Percentiles rank a stretch among this genome's conserved stretches.
These are phyloP conservation scores for Urosaurus nigricauda DNA, from an alignment of 2,797 vertebrate genomes.

Conservation along the genomic window DNA sequence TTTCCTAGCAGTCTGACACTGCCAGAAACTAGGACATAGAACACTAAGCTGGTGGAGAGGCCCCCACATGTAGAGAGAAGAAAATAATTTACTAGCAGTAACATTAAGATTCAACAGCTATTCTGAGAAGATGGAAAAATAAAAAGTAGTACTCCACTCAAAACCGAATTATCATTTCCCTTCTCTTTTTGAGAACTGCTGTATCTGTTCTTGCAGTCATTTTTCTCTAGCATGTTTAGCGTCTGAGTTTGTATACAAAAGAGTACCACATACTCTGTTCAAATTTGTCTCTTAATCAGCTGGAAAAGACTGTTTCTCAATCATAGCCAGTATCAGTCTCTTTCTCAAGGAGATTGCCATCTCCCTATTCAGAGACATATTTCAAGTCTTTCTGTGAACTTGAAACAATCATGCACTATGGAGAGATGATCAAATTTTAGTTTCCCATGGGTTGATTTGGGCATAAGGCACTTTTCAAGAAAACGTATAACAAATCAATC, in stretches of 20 bases:
- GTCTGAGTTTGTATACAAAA: background rate
- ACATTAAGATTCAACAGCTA: background rate
- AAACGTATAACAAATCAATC: constrained; percentile 19
- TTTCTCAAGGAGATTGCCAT: background rate
- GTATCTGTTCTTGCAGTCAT: background rate
- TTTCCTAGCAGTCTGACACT: background rate
- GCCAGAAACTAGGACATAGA: background rate
- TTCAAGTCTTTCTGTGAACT: background rate
- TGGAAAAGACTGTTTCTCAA: background rate
- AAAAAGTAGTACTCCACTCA: background rate
- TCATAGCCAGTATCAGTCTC: background rate
- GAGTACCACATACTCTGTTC: background rate
- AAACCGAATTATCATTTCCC: background rate
- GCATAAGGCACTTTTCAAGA: constrained; percentile 4
- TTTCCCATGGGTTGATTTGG: constrained; percentile 13
- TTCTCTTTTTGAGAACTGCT: background rate
- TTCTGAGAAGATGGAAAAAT: background rate
- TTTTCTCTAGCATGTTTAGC: background rate
- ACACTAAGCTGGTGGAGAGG: background rate
- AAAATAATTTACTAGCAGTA: background rate
- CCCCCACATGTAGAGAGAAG: background rate
- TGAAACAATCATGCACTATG: background rate
- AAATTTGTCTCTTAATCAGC: background rate
- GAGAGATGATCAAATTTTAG: constrained; percentile 1
- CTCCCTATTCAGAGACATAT: background rate